These are phyloP conservation scores for Heliangelus exortis DNA, from an alignment of 2,797 vertebrate genomes.

Conservation along the genomic window DNA sequence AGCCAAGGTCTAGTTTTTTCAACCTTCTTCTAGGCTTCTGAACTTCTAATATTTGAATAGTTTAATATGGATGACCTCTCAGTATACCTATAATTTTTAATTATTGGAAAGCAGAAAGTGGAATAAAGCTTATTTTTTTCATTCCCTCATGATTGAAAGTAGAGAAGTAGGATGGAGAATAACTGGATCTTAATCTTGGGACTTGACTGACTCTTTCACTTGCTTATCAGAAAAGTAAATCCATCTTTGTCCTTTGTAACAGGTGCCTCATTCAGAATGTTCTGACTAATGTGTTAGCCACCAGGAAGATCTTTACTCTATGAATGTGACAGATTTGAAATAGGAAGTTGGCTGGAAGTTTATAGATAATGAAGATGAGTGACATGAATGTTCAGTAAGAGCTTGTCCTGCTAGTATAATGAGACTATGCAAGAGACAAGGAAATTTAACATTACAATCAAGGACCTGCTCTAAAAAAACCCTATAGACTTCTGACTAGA, in stretches of 20 bases:
- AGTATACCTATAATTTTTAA: background rate
- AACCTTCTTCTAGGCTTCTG: background rate
- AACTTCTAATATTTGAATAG: background rate
- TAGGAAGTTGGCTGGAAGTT: background rate
- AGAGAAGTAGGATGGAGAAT: background rate
- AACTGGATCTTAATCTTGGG: slow-evolving; percentile 15
- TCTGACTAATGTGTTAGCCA: slow-evolving; percentile 37
- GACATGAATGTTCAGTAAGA: background rate
- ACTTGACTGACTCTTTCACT: slow-evolving; percentile 15
- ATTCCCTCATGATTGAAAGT: background rate
- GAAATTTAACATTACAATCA: slow-evolving; percentile 2
- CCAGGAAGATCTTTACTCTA: slow-evolving; percentile 39
- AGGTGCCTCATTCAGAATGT: slow-evolving; percentile 11
- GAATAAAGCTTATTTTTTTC: background rate
- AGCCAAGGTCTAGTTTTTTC: background rate
- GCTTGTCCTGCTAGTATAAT: background rate
- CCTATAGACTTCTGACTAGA: background rate
- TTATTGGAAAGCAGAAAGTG: background rate
- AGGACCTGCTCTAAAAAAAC: background rate
- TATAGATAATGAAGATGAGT: background rate
- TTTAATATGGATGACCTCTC: background rate
- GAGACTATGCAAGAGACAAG: background rate
- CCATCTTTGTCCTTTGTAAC: slow-evolving; percentile 26
- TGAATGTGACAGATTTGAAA: background rate
- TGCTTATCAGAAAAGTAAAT: slow-evolving; percentile 37